Conservation (phyloP, 2,888 invertebrate genomes). For the Mesoligia furuncula region DNA sequence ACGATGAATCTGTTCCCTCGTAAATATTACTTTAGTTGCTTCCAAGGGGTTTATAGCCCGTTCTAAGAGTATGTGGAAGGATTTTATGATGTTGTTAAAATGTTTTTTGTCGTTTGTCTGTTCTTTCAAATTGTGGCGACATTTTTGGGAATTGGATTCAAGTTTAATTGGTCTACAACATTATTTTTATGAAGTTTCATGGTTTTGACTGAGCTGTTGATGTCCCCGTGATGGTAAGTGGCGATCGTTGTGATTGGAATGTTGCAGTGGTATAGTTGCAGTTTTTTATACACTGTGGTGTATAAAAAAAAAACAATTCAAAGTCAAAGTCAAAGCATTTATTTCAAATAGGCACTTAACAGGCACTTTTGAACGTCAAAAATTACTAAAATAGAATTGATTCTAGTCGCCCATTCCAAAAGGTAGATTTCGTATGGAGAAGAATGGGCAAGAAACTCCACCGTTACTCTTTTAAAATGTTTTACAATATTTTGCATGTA, state of each 20-base stretch:
- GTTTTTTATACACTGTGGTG: background rate
- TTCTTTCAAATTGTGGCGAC: constrained; percentile 36
- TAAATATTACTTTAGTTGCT: constrained; percentile 68
- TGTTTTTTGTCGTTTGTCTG: constrained; percentile 38
- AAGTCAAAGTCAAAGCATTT: too few species aligned
- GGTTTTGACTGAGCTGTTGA: background rate
- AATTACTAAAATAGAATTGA: too few species aligned
- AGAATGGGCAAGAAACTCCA: too few species aligned
- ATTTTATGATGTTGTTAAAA: constrained; percentile 59
- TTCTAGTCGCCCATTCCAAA: too few species aligned
- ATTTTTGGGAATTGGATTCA: constrained; percentile 16
- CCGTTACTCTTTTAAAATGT: too few species aligned
- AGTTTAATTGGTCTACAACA: constrained; percentile 10
- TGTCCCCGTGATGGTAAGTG: background rate
- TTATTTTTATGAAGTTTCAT: constrained; percentile 12
- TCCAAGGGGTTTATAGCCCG: constrained; percentile 50
- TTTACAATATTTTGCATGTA: too few species aligned
- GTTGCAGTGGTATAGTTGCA: background rate
- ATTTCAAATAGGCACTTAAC: too few species aligned
- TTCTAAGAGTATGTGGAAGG: constrained; percentile 48
- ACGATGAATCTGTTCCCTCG: constrained; percentile 59
- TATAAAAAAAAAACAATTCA: too few species aligned
- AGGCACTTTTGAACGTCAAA: too few species aligned
- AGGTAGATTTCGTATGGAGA: too few species aligned
- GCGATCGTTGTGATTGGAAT: background rate